These are phyloP conservation scores for Halictus quadricinctus DNA, from an alignment of 2,888 invertebrate species.

Conservation along the genomic window DNA sequence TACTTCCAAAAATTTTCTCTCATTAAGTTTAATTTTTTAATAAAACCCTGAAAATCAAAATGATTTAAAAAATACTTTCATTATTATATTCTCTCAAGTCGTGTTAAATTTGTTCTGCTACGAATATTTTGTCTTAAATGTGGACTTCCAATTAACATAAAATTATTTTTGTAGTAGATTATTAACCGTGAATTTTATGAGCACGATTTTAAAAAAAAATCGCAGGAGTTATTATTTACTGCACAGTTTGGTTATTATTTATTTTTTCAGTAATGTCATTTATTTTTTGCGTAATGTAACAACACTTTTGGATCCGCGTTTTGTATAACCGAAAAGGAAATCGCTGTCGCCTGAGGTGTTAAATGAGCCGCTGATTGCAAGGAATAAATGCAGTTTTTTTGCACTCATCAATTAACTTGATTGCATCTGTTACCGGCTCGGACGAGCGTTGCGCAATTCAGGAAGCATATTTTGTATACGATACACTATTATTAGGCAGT, in stretches of 20 bases:
- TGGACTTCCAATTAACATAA: background rate
- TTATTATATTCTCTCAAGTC: too few species aligned
- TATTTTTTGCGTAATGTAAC: background rate
- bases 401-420: conserved; percentile 1
- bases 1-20: background rate
- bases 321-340: background rate
- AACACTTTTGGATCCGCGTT: background rate
- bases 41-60: background rate
- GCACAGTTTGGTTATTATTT: background rate
- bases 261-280: background rate
- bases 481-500: background rate
- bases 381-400: background rate
- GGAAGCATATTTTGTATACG: background rate
- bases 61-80: background rate
- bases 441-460: conserved; percentile 3
- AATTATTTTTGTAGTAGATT: background rate
- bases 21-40: background rate
- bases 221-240: too few species aligned
- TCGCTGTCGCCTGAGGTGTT: background rate
- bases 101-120: background rate
- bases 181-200: background rate
- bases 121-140: background rate
- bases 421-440: background rate
- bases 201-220: background rate
- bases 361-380: background rate